A percentile compares a stretch with the other conserved stretches of the same genome.
phyloP scores from a whole-genome alignment of 2,113 vertebrate species.

The Balaenoptera acutorostrata region DNA sequence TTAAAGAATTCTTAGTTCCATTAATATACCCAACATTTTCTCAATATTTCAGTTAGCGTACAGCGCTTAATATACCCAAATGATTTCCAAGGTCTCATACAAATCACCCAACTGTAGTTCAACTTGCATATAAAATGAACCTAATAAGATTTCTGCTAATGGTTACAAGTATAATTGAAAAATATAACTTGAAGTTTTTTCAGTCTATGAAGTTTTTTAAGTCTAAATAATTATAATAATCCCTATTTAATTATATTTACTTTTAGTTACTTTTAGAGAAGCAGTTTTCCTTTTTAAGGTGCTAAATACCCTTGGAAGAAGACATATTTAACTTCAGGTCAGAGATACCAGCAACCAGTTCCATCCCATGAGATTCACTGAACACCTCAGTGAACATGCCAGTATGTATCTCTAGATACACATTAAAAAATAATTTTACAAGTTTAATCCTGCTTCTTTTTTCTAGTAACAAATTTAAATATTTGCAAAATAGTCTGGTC shows the following conservation, averaged over 20 bases:
- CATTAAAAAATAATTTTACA: neutral
- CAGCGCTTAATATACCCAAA: neutral
- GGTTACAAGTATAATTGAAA: neutral
- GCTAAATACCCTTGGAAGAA: neutral
- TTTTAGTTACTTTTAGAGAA: neutral
- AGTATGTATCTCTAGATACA: neutral
- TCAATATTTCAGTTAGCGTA: neutral
- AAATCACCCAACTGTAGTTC: neutral
- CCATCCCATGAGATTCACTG: neutral
- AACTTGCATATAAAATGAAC: neutral
- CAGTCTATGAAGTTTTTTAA: neutral
- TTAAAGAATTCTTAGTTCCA: neutral
- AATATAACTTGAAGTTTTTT: neutral
- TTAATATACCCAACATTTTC: neutral
- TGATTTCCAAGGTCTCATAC: neutral
- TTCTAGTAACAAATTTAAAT: conserved; percentile 9
- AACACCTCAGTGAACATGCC: neutral
- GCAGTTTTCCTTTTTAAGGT: neutral
- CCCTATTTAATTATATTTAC: neutral
- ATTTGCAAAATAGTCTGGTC: neutral
- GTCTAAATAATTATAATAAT: neutral
- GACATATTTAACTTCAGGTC: neutral
- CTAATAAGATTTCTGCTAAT: neutral
- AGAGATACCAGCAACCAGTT: neutral
- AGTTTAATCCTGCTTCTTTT: neutral